Evolutionary conservation across 2,888 invertebrate species (phyloP), one percentile per base, ranked within the genome.

Genomic region (Holacanthella duospinosa): DNA sequence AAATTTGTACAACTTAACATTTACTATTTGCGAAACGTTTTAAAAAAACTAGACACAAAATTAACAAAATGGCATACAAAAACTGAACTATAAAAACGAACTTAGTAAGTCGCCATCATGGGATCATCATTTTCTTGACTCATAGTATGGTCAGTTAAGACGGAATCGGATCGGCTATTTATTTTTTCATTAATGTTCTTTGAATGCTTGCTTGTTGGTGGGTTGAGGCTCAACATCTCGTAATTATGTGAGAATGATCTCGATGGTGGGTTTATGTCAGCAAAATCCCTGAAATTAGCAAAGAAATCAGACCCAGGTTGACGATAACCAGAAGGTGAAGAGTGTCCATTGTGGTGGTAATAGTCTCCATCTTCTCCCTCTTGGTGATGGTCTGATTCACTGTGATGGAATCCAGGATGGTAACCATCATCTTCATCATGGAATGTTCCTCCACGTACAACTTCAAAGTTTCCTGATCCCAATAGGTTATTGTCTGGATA

Each of bases 271-370:
- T 90, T 91, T 61, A 92, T 91, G 74, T 92, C 92, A 0, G 92
- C 91, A 74, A 92, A 92, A 76, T 92, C 92, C 74, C 89, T 83
- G 79, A 92, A 92, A 75, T 91, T 89, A 2, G 89, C 89, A 75
- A 92, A 91, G 75, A 91, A 91, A 74, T 91, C 89, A 64, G 86
- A 78, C 2, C 68, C 66, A 0, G 76, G 85, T 28, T 87, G 84
- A 71, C 86, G 85, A 59, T 87, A 86, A 74, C 85, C 83, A 0
- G 88, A 86, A 6, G 70, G 68, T 1, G 70, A 64, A 1, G 68
- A 64, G 29, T 70, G 70, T 9, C 70, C 68, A 48, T 72, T 70
- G 68, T 86, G 86, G 71, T 85, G 85, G 69, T 85, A 85, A 29
- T 86, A 85, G 19, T 79, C 78, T 43, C 78, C 80, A 3, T 79